Evolutionary conservation across 1,140 invertebrate species (phyloP), one percentile per base, ranked within the genome.

Genomic region (Philopotamus ludificatus): DNA sequence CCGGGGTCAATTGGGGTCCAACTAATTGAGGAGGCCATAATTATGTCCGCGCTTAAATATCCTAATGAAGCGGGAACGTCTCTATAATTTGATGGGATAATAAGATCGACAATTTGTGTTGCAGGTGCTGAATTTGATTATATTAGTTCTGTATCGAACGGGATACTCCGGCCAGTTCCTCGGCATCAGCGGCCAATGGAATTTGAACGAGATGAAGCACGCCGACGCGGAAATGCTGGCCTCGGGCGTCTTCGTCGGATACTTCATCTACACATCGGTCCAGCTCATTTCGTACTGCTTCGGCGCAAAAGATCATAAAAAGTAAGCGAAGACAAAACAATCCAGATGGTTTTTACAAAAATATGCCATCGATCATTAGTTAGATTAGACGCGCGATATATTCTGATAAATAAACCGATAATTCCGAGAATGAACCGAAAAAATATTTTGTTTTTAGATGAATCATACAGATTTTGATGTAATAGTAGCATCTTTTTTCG

Each of bases 191-290:
- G 91, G 90, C 25, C 91, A 89, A 7, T 93, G 91, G 90, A 93
- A 94, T 76, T 77, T 92, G n/a, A 89, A 91, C 71, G 91, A 93
- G 75, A 89, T 90, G 71, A 93, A 93, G 77, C 90, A 87, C 75
- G 86, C 89, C 0, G 91, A 93, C 73, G 87, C 87, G 21, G 91
- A 93, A 81, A 92, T 92, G 25, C 85, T 93, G 0, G 90, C 90
- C 1, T 91, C 90, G 0, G 91, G 91, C 10, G 87, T 94, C 0
- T 87, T 93, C 65, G 88, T 94, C 2, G 92, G 91, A 9, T 94
- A 87, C 75, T 86, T 93, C 68, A 89, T 94, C 23, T 92, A 91
- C 76, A 91, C 88, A 0, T 77, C 81, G 1, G 87, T 87, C 1
- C 84, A 89, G 25, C 74, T 90, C 12, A 83, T 91, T 68, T 86